These are phyloP conservation scores for Chrysotoxum bicinctum DNA, from an alignment of 2,888 invertebrate species.

Conservation along the genomic window DNA sequence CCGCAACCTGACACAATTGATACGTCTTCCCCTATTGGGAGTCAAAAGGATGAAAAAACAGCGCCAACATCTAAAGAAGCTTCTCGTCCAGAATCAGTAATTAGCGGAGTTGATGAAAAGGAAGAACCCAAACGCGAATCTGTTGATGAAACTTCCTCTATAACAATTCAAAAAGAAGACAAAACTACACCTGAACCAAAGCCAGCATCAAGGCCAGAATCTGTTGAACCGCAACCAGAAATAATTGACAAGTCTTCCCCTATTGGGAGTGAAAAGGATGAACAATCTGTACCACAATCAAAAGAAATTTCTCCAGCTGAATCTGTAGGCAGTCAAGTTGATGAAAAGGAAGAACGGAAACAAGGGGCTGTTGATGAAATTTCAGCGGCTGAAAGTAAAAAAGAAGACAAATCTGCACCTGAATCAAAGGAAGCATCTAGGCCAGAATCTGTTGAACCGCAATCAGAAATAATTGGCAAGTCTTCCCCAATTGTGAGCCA, in stretches of 20 bases:
- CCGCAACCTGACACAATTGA: not conserved
- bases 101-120: conserved; percentile 46
- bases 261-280: conserved; percentile 19
- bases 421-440: conserved; percentile 75
- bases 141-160: not conserved
- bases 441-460: conserved; percentile 75
- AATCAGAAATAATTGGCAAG: no score
- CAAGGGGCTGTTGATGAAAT: no score
- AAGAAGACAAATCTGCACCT: conserved; percentile 59
- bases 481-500: no score
- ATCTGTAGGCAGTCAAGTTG: no score
- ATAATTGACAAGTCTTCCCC: conserved; percentile 1
- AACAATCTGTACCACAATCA: conserved; percentile 39
- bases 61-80: not conserved
- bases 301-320: no score
- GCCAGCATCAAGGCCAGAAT: not conserved
- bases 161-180: not conserved
- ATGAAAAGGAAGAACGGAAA: no score
- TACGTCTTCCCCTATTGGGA: not conserved
- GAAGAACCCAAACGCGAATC: conserved; percentile 68
- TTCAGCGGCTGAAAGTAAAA: no score
- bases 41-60: not conserved
- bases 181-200: not conserved
- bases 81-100: not conserved
- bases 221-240: not conserved